These are phyloP conservation scores for Drosophila greeni DNA, from an alignment of 2,888 invertebrate genomes.

Conservation along the genomic window DNA sequence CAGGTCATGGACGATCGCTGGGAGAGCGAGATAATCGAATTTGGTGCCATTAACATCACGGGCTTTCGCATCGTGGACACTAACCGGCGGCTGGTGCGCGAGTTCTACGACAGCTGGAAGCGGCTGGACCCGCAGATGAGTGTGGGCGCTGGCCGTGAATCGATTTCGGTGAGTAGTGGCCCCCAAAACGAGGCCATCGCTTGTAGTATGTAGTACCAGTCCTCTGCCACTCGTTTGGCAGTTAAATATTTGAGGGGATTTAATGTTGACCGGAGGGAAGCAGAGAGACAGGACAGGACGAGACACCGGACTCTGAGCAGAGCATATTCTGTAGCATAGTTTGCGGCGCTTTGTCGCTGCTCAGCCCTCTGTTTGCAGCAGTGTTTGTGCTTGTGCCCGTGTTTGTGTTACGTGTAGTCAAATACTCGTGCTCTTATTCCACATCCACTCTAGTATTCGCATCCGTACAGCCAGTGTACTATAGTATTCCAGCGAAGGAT, in stretches of 20 bases:
- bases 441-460: slow-evolving; percentile 25
- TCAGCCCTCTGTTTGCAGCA: slow-evolving; percentile 28
- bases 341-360: slow-evolving; percentile 47
- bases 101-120: slow-evolving; percentile 93
- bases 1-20: slow-evolving; percentile 98
- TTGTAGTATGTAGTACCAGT: neutral
- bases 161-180: slow-evolving; percentile 87
- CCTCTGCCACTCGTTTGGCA: slow-evolving; percentile 29
- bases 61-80: slow-evolving; percentile 97
- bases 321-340: slow-evolving; percentile 41
- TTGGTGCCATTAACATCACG: slow-evolving; percentile 98
- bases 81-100: slow-evolving; percentile 88
- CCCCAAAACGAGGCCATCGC: slow-evolving; percentile 31
- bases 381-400: slow-evolving; percentile 34
- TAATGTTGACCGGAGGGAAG: slow-evolving; percentile 53
- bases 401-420: slow-evolving; percentile 57
- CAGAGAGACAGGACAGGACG: slow-evolving; percentile 1
- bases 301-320: slow-evolving; percentile 3
- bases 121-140: slow-evolving; percentile 86
- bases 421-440: slow-evolving; percentile 62
- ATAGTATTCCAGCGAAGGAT: slow-evolving; percentile 56
- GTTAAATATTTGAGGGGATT: slow-evolving; percentile 71
- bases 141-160: slow-evolving; percentile 88
- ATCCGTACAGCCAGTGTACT: slow-evolving; percentile 9
- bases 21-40: slow-evolving; percentile 96